Base-by-base conservation (phyloP, 2,113 vertebrate genomes). In the Cephalopterus ornatus region DNA sequence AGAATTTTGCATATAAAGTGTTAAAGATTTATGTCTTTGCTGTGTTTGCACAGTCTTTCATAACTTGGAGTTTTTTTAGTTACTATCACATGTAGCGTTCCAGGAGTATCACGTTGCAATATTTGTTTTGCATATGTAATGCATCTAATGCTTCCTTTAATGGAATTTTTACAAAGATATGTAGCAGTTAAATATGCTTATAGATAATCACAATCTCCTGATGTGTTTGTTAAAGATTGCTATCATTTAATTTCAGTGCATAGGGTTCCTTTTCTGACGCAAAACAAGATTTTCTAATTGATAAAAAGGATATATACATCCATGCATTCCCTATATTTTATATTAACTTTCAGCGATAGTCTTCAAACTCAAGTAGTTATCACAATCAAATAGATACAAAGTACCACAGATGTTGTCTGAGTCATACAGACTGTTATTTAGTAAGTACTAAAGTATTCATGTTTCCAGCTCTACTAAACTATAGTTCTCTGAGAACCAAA, bases 161-260 rank as follows among this genome's bases (percentile, higher is more conserved):
- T 85, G 12, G 61, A 42, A 5, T 37, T 93, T 77, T 89, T 74
- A 22, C n/a, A 63, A 81, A 71, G 56, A 61, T 76, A 49, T 35
- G 37, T 44, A 66, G 24, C 14, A 46, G 22, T 87, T 89, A 73
- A 85, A 93, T 73, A 44, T 68, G 16, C 56, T 62, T 89, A 8
- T 32, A 71, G 72, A 76, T 74, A 92, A 91, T 59, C 39, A 71
- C 33, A 61, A 5, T 49, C 81, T 87, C 44, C 41, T 46, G 23
- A 9, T 79, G 21, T 68, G 85, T 39, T 87, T 85, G 62, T 50
- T 93, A 68, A 58, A 85, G 77, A 66, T 89, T 61, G 18, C n/a
- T 67, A 89, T 94, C 62, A 53, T 73, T 95, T 97, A 59, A 91
- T 96, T 77, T 75, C 81, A 89, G 68, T 50, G 35, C 27, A 39